Conservation (phyloP, 2,113 vertebrate genomes). For the Pomatostomus ruficeps region DNA sequence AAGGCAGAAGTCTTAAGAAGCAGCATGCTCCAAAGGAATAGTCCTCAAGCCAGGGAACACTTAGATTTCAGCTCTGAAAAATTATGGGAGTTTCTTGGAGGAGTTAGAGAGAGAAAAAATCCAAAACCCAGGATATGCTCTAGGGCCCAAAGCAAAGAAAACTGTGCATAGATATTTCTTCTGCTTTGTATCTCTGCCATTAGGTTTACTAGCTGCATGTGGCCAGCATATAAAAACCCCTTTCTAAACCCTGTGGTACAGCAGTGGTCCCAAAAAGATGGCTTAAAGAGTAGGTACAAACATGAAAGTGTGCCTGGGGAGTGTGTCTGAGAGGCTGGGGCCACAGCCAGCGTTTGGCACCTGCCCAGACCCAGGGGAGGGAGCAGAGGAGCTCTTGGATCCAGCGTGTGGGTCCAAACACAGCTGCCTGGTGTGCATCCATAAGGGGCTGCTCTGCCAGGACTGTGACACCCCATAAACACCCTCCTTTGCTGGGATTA, state of each 20-base stretch:
- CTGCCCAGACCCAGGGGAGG: neutral
- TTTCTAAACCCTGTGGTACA: neutral
- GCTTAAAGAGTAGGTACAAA: neutral
- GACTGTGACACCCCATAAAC: constrained; percentile 42
- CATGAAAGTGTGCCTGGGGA: neutral
- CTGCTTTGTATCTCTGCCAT: neutral
- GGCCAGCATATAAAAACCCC: neutral
- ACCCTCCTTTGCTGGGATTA: constrained; percentile 31
- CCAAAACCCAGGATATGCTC: neutral
- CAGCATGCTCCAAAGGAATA: neutral
- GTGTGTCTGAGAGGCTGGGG: neutral
- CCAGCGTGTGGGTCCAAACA: neutral
- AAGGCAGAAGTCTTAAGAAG: neutral
- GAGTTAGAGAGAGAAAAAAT: neutral
- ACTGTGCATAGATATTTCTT: neutral
- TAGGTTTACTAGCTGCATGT: neutral
- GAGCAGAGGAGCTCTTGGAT: neutral
- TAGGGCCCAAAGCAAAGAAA: neutral
- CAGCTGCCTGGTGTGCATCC: constrained; percentile 25
- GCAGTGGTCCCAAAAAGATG: neutral
- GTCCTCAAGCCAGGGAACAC: neutral
- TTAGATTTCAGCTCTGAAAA: neutral
- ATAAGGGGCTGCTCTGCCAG: neutral
- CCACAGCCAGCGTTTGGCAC: neutral
- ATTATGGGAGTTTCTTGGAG: neutral